A percentile compares a stretch with the other conserved stretches of the same genome.
Conservation (phyloP, 23 tunicate species). For the Oikopleura dioica region DNA sequence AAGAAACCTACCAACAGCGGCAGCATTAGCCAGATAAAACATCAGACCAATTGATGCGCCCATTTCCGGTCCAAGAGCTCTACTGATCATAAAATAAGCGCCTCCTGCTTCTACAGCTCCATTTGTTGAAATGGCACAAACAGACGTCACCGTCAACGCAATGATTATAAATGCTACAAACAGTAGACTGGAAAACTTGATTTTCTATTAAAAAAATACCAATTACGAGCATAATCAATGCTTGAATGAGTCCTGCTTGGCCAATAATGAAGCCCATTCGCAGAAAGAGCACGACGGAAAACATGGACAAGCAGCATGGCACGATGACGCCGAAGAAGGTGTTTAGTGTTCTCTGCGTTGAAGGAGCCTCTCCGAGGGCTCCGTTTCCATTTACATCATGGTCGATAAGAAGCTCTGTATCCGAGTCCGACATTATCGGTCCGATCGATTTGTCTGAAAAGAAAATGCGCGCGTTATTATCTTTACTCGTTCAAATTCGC, state of each 20-base stretch:
- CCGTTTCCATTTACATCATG: not conserved
- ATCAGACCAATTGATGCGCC: slow-evolving; percentile 94
- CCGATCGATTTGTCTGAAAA: too few relatives aligned
- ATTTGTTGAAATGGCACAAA: slow-evolving; percentile 97
- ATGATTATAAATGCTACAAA: slow-evolving; percentile 52
- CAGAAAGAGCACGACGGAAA: slow-evolving; percentile 78
- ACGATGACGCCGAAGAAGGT: slow-evolving; percentile 94
- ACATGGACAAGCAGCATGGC: slow-evolving; percentile 95
- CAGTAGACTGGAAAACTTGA: too few relatives aligned
- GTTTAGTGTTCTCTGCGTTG: not conserved
- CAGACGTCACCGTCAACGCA: slow-evolving; percentile 54
- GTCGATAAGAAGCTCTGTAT: not conserved
- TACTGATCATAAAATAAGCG: slow-evolving; percentile 94
- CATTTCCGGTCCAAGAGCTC: slow-evolving; percentile 95
- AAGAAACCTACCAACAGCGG: slow-evolving; percentile 20
- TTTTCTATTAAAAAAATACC: too few relatives aligned
- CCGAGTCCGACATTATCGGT: not conserved
- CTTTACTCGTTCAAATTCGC: too few relatives aligned
- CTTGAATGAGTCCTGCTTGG: slow-evolving; percentile 67
- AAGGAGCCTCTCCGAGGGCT: not conserved
- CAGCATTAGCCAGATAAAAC: slow-evolving; percentile 91
- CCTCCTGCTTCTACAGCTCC: slow-evolving; percentile 99
- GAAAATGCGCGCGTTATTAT: too few relatives aligned
- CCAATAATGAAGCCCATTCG: slow-evolving; percentile 98
- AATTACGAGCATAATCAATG: slow-evolving; percentile 16